Conservation (phyloP, 2,888 invertebrate species). For the Eupithecia insigniata region DNA sequence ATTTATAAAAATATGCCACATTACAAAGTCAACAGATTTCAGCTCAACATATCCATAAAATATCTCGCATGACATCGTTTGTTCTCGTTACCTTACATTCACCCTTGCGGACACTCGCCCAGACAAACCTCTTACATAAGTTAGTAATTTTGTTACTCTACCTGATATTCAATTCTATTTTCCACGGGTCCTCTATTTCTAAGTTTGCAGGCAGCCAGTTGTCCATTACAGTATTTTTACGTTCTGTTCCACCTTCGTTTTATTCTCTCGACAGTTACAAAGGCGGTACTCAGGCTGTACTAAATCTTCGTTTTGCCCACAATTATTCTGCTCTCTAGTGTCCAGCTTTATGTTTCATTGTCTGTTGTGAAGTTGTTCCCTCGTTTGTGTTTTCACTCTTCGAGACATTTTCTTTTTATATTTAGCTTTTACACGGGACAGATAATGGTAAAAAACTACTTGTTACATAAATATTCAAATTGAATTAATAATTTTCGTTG, state of each 20-base stretch:
- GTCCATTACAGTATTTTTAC: conserved; percentile 32
- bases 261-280: conserved; percentile 36
- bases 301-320: conserved; percentile 69
- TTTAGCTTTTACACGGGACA: not conserved
- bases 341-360: conserved; percentile 67
- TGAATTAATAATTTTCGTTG: not conserved
- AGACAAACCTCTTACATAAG: conserved; percentile 15
- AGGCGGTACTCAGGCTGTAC: conserved; percentile 44
- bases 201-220: conserved; percentile 16
- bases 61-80: conserved; percentile 1
- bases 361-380: conserved; percentile 42
- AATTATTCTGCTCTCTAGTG: conserved; percentile 64
- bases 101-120: not conserved
- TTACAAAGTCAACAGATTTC: not conserved
- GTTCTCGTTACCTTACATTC: not conserved
- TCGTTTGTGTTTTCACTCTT: conserved; percentile 25
- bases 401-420: conserved; percentile 3
- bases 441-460: not conserved
- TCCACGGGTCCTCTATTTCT: conserved; percentile 18
- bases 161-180: conserved; percentile 22
- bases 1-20: not conserved
- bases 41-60: not conserved
- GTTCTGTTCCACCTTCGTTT: conserved; percentile 19
- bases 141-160: conserved; percentile 19
- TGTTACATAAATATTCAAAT: conserved; percentile 11